A percentile compares a stretch with the other conserved stretches of the same genome.
These are phyloP conservation scores for Drosophila aldrichi DNA, from an alignment of 2,888 invertebrate species.

Conservation along the genomic window DNA sequence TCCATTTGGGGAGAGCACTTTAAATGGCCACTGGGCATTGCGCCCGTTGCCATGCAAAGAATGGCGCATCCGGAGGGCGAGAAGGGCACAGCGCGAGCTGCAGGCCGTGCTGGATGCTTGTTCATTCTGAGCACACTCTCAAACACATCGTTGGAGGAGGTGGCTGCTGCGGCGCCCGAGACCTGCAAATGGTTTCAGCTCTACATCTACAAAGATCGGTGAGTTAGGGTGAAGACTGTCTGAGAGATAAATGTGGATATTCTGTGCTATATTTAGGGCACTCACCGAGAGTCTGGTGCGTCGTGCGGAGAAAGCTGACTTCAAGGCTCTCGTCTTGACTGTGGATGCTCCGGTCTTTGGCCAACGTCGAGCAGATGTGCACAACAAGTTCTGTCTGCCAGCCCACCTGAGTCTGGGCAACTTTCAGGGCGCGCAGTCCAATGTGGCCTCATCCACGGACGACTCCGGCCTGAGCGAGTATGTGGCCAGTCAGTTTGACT, in stretches of 20 bases:
- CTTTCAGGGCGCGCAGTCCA: slow-evolving; percentile 87
- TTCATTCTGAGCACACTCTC: slow-evolving; percentile 94
- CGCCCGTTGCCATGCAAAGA: slow-evolving; percentile 96
- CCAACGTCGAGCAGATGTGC: slow-evolving; percentile 91
- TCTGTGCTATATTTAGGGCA: slow-evolving; percentile 82
- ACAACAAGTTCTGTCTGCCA: slow-evolving; percentile 94
- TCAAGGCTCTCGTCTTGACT: slow-evolving; percentile 93
- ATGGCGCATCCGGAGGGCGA: slow-evolving; percentile 97
- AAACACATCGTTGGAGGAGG: slow-evolving; percentile 95
- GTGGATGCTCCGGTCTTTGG: slow-evolving; percentile 96
- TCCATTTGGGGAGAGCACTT: slow-evolving; percentile 89
- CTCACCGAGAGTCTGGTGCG: slow-evolving; percentile 90
- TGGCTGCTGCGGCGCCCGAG: slow-evolving; percentile 91
- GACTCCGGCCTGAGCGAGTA: slow-evolving; percentile 92
- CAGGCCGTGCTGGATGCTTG: slow-evolving; percentile 90
- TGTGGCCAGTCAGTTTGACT: slow-evolving; percentile 91
- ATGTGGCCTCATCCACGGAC: slow-evolving; percentile 63
- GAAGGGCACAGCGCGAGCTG: slow-evolving; percentile 93
- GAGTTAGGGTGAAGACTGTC: not conserved
- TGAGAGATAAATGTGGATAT: slow-evolving; percentile 62
- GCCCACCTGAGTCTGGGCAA: slow-evolving; percentile 93
- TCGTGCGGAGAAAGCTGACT: slow-evolving; percentile 93
- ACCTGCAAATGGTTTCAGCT: slow-evolving; percentile 96
- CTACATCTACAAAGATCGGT: slow-evolving; percentile 95
- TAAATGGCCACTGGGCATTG: slow-evolving; percentile 91